Evolutionary conservation across 2,113 vertebrate species (phyloP).

Genomic region (Pitta sordida): DNA sequence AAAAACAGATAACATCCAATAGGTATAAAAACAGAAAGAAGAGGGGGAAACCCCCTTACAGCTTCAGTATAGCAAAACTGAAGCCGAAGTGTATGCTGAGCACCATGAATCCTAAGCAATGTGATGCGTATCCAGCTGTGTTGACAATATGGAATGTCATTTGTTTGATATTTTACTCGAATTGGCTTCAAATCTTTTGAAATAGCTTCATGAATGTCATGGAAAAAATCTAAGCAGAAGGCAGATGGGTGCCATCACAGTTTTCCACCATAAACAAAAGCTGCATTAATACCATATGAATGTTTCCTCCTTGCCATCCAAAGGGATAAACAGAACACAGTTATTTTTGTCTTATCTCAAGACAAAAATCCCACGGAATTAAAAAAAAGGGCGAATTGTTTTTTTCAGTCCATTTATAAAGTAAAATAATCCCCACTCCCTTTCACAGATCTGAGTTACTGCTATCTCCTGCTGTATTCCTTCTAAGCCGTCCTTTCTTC

Average conservation of each 20-base stretch:
- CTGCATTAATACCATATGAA: slow-evolving; percentile 37
- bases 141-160: slow-evolving; percentile 11
- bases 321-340: slow-evolving; percentile 13
- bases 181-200: neutral
- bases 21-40: neutral
- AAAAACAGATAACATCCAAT: neutral
- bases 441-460: neutral
- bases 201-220: slow-evolving; percentile 41
- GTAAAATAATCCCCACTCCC: neutral
- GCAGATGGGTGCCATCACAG: slow-evolving; percentile 32
- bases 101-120: neutral
- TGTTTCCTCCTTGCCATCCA: neutral
- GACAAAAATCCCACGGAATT: neutral
- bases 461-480: neutral
- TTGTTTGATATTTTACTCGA: slow-evolving; percentile 25
- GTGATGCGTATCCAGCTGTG: slow-evolving; percentile 29
- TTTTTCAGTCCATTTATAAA: neutral
- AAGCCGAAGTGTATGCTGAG: neutral
- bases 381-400: accelerated
- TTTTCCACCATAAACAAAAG: slow-evolving; percentile 52
- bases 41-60: neutral
- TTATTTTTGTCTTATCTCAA: slow-evolving; percentile 11
- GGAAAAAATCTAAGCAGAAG: slow-evolving; percentile 41
- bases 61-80: neutral
- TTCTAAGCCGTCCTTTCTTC: neutral